A percentile compares a stretch with the other conserved stretches of the same genome.
Evolutionary conservation across 2,888 invertebrate species (phyloP).

Genomic region (Endotricha flammealis): DNA sequence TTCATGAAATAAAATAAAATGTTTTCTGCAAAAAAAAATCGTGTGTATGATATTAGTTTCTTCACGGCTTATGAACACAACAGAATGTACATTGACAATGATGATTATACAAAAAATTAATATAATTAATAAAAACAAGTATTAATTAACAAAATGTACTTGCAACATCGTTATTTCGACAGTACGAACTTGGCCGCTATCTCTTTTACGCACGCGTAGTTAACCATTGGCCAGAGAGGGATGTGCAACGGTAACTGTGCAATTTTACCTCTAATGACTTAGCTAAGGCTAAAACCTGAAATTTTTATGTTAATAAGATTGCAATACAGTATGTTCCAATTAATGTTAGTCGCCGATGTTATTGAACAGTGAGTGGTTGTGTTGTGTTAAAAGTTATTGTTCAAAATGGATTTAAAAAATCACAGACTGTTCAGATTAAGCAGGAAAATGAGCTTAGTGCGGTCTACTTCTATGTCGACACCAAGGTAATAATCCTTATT

Average conservation of each 20-base stretch:
- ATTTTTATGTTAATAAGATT: slow-evolving; percentile 72
- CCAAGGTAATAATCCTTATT: slow-evolving; percentile 44
- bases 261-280: slow-evolving; percentile 55
- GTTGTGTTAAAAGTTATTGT: slow-evolving; percentile 34
- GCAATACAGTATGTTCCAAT: slow-evolving; percentile 64
- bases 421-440: slow-evolving; percentile 50
- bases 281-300: slow-evolving; percentile 71
- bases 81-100: too few species aligned
- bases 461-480: slow-evolving; percentile 60
- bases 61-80: too few species aligned
- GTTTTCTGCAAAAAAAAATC: too few species aligned
- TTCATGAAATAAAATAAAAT: too few species aligned
- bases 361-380: slow-evolving; percentile 61
- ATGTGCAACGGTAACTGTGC: slow-evolving; percentile 48
- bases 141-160: slow-evolving; percentile 42
- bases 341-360: slow-evolving; percentile 59
- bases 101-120: too few species aligned
- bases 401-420: slow-evolving; percentile 63
- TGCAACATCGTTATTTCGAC: slow-evolving; percentile 52
- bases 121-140: slow-evolving; percentile 31
- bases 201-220: slow-evolving; percentile 39
- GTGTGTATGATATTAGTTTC: slow-evolving; percentile 2
- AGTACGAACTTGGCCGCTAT: slow-evolving; percentile 30
- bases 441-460: slow-evolving; percentile 48
- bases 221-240: slow-evolving; percentile 42